Evolutionary conservation across 2,113 vertebrate genomes (phyloP).

Genomic region (Corydoras sp.): DNA sequence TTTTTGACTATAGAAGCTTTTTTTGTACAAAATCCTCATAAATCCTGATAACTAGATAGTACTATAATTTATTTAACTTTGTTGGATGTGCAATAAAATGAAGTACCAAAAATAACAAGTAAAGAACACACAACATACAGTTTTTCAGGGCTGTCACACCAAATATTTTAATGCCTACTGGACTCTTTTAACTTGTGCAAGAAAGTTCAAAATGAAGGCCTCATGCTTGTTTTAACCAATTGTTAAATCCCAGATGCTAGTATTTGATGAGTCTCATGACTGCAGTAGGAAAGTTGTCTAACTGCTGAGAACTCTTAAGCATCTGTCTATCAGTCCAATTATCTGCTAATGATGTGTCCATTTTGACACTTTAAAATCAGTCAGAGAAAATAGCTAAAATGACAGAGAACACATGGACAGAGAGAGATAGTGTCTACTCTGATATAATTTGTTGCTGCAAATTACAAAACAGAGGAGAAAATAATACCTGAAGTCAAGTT

Average conservation of each 20-base stretch:
- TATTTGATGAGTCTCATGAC: conserved; percentile 1
- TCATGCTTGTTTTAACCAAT: background rate
- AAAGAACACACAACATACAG: too few relatives aligned
- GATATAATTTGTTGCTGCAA: conserved; percentile 73
- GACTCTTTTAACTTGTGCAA: too few relatives aligned
- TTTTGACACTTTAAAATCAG: conserved; percentile 74
- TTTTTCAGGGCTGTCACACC: too few relatives aligned
- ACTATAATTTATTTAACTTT: too few relatives aligned
- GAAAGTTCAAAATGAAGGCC: background rate
- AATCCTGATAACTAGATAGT: too few relatives aligned
- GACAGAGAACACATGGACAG: conserved; percentile 59
- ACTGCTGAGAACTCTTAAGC: conserved; percentile 63
- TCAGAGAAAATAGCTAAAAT: conserved; percentile 64
- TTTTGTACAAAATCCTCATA: too few relatives aligned
- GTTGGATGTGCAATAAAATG: too few relatives aligned
- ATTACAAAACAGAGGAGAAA: conserved; percentile 76
- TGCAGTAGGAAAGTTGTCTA: conserved; percentile 45
- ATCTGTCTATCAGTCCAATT: conserved; percentile 67
- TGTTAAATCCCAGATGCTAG: background rate
- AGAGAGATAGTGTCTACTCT: conserved; percentile 67
- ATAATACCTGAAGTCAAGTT: conserved; percentile 74
- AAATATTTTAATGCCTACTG: too few relatives aligned
- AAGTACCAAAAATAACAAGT: too few relatives aligned
- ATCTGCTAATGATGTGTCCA: conserved; percentile 65
- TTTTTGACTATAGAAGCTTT: too few relatives aligned